Evolutionary conservation across 2,113 vertebrate species (phyloP).

Genomic region (Irena cyanogastra): DNA sequence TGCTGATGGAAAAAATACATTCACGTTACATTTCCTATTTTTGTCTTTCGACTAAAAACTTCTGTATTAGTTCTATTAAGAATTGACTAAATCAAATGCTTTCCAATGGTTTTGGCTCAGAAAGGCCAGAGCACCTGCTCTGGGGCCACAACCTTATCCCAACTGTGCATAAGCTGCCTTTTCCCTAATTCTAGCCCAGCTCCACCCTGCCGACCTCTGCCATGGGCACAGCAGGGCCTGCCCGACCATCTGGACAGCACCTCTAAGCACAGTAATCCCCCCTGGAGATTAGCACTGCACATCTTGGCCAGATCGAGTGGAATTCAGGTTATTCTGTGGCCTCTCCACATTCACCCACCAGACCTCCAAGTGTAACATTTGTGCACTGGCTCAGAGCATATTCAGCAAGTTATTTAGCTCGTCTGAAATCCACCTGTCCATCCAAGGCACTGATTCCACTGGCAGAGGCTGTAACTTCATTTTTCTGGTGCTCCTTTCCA

Average conservation of each 20-base stretch:
- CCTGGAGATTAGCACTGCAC: not conserved
- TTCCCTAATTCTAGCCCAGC: not conserved
- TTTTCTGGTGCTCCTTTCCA: not conserved
- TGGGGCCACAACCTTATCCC: not conserved
- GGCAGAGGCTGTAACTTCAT: not conserved
- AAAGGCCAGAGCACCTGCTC: not conserved
- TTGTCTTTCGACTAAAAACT: not conserved
- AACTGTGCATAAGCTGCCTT: not conserved
- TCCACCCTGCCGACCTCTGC: not conserved
- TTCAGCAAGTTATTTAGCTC: not conserved
- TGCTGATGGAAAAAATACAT: not conserved
- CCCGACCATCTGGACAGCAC: conserved; percentile 28
- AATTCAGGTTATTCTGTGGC: not conserved
- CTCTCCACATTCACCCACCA: not conserved
- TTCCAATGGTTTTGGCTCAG: not conserved
- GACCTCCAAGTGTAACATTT: not conserved
- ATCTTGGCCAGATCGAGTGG: not conserved
- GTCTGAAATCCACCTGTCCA: not conserved
- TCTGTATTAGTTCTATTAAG: not conserved
- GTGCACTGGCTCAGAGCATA: not conserved
- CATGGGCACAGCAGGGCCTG: not conserved
- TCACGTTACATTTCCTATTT: not conserved
- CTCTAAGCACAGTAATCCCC: conserved; percentile 33
- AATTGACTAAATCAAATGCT: not conserved
- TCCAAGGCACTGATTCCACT: not conserved